phyloP scores from a whole-genome alignment of 2,888 invertebrate genomes.

The Bugula neritina region DNA sequence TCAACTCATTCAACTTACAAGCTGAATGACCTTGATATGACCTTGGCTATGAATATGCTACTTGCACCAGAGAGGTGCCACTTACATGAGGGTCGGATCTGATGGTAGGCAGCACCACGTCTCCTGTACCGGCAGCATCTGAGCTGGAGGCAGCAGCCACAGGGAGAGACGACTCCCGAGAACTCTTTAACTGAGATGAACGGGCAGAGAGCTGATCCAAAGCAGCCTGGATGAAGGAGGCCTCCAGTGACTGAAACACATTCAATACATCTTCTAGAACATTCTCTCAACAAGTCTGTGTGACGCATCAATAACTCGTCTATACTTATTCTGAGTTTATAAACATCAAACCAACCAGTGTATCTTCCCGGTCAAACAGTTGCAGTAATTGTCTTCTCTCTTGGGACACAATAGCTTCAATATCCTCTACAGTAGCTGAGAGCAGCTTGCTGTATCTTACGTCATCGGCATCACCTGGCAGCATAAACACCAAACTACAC shows the following conservation, averaged over 20 bases:
- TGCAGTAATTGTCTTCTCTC: not conserved
- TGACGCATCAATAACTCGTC: no score
- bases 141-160: not conserved
- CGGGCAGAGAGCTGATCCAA: constrained; percentile 53
- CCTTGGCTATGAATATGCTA: no score
- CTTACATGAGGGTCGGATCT: constrained; percentile 11
- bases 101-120: not conserved
- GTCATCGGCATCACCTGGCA: constrained; percentile 36
- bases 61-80: not conserved
- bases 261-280: no score
- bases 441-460: constrained; percentile 62
- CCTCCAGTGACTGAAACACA: constrained; percentile 63
- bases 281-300: no score
- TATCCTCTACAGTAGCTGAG: constrained; percentile 36
- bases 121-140: not conserved
- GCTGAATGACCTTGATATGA: no score
- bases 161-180: not conserved
- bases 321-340: no score
- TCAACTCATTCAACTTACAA: no score
- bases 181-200: not conserved
- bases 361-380: not conserved
- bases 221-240: constrained; percentile 79
- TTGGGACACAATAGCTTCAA: constrained; percentile 31
- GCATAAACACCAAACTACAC: constrained; percentile 27
- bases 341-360: not conserved